A percentile compares a stretch with the other conserved stretches of the same genome.
Evolutionary conservation across 2,113 vertebrate genomes (phyloP).

Genomic region (Myotis yumanensis): DNA sequence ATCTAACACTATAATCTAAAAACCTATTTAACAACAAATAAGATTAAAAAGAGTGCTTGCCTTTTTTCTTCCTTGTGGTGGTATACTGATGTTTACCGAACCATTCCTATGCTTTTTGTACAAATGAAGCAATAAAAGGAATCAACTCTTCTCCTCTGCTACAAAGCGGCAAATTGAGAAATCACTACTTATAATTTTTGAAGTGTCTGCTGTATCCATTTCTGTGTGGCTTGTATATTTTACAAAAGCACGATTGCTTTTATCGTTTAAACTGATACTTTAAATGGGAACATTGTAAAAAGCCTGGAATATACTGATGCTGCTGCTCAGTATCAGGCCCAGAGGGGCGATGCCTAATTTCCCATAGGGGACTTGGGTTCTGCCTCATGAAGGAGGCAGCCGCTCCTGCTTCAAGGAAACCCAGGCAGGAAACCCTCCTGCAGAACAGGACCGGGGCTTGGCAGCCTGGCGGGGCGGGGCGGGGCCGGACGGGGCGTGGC

Average conservation of each 20-base stretch:
- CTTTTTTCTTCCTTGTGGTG: neutral
- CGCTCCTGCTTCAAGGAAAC: neutral
- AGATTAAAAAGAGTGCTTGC: neutral
- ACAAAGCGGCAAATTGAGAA: neutral
- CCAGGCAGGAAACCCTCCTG: neutral
- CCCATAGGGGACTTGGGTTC: neutral
- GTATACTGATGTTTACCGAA: neutral
- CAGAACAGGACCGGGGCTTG: accelerated
- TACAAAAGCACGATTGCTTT: neutral
- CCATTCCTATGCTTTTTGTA: neutral
- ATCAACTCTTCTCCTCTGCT: neutral
- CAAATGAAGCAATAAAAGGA: neutral
- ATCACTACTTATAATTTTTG: neutral
- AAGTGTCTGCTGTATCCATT: neutral
- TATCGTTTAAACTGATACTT: neutral
- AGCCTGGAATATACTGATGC: neutral
- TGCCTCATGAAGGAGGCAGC: too few relatives aligned
- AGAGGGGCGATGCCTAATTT: too few relatives aligned
- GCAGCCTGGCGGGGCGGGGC: accelerated
- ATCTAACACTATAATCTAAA: neutral
- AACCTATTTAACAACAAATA: neutral
- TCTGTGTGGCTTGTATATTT: neutral
- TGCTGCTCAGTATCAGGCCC: neutral
- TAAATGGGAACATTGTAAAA: neutral
- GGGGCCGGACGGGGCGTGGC: neutral